phyloP scores from a whole-genome alignment of 2,797 vertebrate species.

The Amphiprion clarkii region DNA sequence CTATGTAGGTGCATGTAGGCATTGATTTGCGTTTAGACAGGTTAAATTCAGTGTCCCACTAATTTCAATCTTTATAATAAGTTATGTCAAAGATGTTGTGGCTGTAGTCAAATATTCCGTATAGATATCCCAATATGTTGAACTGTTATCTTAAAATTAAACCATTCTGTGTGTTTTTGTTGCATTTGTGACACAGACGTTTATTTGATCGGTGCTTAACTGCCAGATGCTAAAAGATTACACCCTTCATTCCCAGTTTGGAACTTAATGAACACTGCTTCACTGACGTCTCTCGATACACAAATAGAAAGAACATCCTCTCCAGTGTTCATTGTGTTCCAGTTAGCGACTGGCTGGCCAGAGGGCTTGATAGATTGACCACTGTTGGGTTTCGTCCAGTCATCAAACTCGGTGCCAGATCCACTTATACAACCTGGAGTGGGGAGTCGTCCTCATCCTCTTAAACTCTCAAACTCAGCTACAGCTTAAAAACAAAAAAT shows the following conservation, averaged over 20 bases:
- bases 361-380: constrained; percentile 59
- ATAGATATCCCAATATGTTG: too few species aligned
- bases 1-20: too few species aligned
- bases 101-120: too few species aligned
- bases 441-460: constrained; percentile 47
- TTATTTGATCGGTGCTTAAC: neutral
- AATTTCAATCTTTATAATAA: too few species aligned
- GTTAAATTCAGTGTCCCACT: too few species aligned
- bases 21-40: too few species aligned
- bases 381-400: constrained; percentile 62
- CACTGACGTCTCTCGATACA: constrained; percentile 41
- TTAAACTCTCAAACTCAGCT: constrained; percentile 42
- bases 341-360: constrained; percentile 45
- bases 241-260: constrained; percentile 18
- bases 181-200: neutral
- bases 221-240: constrained; percentile 1
- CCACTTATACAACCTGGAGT: constrained; percentile 63
- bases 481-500: constrained; percentile 10
- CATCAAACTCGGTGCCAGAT: constrained; percentile 61
- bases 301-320: constrained; percentile 75
- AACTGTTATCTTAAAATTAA: too few species aligned
- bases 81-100: too few species aligned
- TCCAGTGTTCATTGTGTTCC: constrained; percentile 54
- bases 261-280: constrained; percentile 25
- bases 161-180: neutral